Percentiles rank a stretch among this genome's conserved stretches.
Conservation (phyloP, 2,888 invertebrate genomes). For the Coenonympha arcania region DNA sequence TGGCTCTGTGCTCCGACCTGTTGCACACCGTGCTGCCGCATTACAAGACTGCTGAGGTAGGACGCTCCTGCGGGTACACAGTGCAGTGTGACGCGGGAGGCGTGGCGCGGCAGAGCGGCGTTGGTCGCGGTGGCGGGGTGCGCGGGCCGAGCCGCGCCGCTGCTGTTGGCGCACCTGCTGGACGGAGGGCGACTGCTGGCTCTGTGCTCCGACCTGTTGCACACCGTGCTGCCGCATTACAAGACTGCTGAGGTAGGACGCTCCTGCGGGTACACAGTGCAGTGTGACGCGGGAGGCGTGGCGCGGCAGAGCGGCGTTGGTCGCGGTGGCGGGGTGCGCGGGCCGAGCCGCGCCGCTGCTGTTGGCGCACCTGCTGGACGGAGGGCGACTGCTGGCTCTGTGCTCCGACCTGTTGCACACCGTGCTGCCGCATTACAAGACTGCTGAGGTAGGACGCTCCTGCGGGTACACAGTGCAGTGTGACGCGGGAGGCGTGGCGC, state of each 20-base stretch:
- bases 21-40: background rate
- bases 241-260: slow-evolving; percentile 88
- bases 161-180: slow-evolving; percentile 81
- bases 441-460: background rate
- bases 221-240: slow-evolving; percentile 84
- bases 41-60: background rate
- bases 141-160: slow-evolving; percentile 77
- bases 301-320: background rate
- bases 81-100: slow-evolving; percentile 61
- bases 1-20: background rate
- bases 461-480: too few species aligned
- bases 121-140: slow-evolving; percentile 86
- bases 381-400: background rate
- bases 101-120: slow-evolving; percentile 79
- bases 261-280: too few species aligned
- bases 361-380: background rate
- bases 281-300: background rate
- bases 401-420: background rate
- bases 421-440: background rate
- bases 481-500: slow-evolving; percentile 75
- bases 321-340: background rate
- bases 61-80: too few species aligned
- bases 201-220: slow-evolving; percentile 85
- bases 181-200: slow-evolving; percentile 84
- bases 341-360: background rate